These are phyloP conservation scores for Crotalus horridus DNA, from an alignment of 2,113 vertebrate species.

Conservation along the genomic window DNA sequence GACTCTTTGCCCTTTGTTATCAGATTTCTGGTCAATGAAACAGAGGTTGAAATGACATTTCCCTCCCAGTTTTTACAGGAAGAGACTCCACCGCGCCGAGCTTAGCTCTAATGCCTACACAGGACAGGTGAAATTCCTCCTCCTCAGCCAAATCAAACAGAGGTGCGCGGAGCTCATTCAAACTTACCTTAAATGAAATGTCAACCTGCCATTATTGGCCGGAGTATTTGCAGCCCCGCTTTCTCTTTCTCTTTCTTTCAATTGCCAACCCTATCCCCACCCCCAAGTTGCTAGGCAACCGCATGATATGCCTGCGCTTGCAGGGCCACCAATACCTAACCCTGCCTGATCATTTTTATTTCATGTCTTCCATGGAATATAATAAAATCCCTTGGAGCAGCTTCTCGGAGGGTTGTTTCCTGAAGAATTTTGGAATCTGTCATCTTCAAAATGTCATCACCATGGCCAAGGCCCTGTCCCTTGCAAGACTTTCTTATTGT, in stretches of 20 bases:
- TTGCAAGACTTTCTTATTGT: not conserved
- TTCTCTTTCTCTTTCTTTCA: constrained; percentile 63
- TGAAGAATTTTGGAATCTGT: constrained; percentile 37
- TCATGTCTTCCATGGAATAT: constrained; percentile 50
- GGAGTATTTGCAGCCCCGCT: constrained; percentile 43
- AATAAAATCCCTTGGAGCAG: constrained; percentile 51
- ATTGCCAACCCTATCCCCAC: constrained; percentile 51
- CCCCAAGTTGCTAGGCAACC: constrained; percentile 70
- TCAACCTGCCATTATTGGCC: constrained; percentile 48
- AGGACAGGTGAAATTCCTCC: constrained; percentile 49
- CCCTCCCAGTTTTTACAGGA: constrained; percentile 31
- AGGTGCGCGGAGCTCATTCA: constrained; percentile 36
- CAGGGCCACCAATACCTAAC: constrained; percentile 59
- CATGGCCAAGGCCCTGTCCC: not conserved
- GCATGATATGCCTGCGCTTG: constrained; percentile 59
- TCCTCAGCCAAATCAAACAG: constrained; percentile 37
- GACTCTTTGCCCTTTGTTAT: constrained; percentile 21
- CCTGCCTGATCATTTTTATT: constrained; percentile 63
- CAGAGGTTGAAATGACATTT: not conserved
- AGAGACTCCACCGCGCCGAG: constrained; percentile 31
- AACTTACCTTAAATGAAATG: constrained; percentile 55
- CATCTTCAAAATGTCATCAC: constrained; percentile 2
- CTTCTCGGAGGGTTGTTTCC: constrained; percentile 34
- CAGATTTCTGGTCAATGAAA: constrained; percentile 17
- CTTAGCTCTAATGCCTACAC: constrained; percentile 14